Evolutionary conservation across 30 jellyfish, hydroid and myxozoan genomes (phyloP).

Genomic region (Pelagia noctiluca): DNA sequence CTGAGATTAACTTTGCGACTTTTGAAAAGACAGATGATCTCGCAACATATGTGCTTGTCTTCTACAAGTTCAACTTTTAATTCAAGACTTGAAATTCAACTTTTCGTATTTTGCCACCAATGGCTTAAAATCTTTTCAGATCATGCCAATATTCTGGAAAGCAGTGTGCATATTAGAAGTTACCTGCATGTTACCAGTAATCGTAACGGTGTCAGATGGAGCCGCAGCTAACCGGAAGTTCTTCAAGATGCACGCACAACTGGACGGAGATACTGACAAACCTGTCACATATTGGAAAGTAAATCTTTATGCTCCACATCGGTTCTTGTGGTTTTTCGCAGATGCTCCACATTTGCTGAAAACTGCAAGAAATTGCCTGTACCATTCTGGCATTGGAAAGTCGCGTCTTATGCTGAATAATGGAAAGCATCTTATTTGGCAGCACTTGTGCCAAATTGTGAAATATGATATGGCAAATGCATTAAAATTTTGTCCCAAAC

Average conservation of each 20-base stretch:
- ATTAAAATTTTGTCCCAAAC: conserved; percentile 48
- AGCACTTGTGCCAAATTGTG: conserved; percentile 47
- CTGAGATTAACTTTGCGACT: conserved; percentile 34
- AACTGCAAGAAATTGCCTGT: conserved; percentile 46
- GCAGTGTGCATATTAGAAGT: conserved; percentile 51
- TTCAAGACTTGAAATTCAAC: conserved; percentile 17
- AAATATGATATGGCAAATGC: conserved; percentile 61
- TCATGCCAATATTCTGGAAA: conserved; percentile 52
- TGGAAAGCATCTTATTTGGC: conserved; percentile 50
- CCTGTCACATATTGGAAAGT: conserved; percentile 41
- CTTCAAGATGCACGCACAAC: conserved; percentile 52
- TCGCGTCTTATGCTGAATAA: conserved; percentile 46
- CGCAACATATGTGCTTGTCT: conserved; percentile 58
- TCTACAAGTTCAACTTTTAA: conserved; percentile 38
- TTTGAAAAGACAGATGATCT: conserved; percentile 34
- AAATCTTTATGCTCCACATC: conserved; percentile 55
- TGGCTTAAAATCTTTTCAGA: conserved; percentile 22
- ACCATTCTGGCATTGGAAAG: conserved; percentile 49
- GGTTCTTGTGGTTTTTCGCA: conserved; percentile 46
- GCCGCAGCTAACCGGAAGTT: conserved; percentile 69
- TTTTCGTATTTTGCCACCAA: conserved; percentile 52
- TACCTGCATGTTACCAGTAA: conserved; percentile 65
- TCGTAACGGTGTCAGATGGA: conserved; percentile 66
- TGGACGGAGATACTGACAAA: conserved; percentile 33
- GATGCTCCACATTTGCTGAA: conserved; percentile 50